A percentile compares a stretch with the other conserved stretches of the same genome.
These are phyloP conservation scores for Pyrochroa serraticornis DNA, from an alignment of 2,888 invertebrate species.

Conservation along the genomic window DNA sequence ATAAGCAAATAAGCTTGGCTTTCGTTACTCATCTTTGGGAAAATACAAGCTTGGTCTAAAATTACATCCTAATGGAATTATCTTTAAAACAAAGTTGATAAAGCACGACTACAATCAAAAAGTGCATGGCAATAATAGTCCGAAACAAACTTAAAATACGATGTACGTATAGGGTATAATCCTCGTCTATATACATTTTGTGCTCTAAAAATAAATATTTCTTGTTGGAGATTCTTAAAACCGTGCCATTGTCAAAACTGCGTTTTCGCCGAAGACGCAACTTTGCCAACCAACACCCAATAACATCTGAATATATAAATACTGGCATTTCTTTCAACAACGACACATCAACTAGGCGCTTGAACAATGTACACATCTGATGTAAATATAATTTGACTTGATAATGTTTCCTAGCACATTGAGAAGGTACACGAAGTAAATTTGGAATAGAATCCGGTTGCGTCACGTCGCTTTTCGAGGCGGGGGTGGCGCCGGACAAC, in stretches of 20 bases:
- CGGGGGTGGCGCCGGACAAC: constrained; percentile 49
- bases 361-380: constrained; percentile 18
- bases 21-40: constrained; percentile 35
- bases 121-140: constrained; percentile 6
- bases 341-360: constrained; percentile 27
- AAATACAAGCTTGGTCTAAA: constrained; percentile 16
- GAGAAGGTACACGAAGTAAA: constrained; percentile 47
- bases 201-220: constrained; percentile 21
- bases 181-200: constrained; percentile 17
- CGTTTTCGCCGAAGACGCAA: no score
- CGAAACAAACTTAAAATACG: no score
- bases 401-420: constrained; percentile 37
- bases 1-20: constrained; percentile 23
- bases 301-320: constrained; percentile 3
- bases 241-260: constrained; percentile 4
- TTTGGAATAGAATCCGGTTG: constrained; percentile 38
- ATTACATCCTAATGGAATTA: constrained; percentile 13
- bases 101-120: constrained; percentile 6
- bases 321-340: constrained; percentile 26
- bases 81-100: constrained; percentile 6
- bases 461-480: constrained; percentile 57
- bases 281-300: no score
- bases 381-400: constrained; percentile 23
- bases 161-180: neutral
- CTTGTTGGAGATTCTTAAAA: neutral